Evolutionary conservation across 2,797 vertebrate species (phyloP), one percentile per base, ranked within the genome.

Genomic region (Phataginus tricuspis): DNA sequence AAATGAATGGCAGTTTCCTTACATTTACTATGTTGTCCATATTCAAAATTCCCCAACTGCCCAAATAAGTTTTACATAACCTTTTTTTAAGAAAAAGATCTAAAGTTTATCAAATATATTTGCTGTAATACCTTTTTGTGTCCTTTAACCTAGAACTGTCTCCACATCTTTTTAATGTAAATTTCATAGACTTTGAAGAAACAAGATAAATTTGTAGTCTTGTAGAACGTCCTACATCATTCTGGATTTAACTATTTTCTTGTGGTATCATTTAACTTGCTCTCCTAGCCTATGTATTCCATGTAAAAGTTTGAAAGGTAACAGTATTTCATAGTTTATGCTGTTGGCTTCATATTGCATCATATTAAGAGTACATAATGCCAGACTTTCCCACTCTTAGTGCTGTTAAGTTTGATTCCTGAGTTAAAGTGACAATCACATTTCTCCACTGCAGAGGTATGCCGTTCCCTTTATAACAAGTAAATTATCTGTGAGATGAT

Each of bases 91-190:
- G 13, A 71, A 89, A 86, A 49, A 31, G 0, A 51, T 82, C 57
- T 49, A 61, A 83, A 25, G 78, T 79, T 64, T 74, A 95, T 74
- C 16, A 95, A 94, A 84, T 55, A 34, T 77, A 74, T 92, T 75
- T 91, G 57, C 71, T 0, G 23, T 69, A 85, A 80, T 51, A 45
- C 82, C n/a, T 82, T 75, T 75, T 68, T 86, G 63, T 86, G 39
- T 66, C 15, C 39, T 90, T 78, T 59, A 89, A 45, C 0, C 55
- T 79, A 61, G 14, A 91, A 74, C 6, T 66, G 31, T 79, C 86
- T 88, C 31, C 25, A 69, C 27, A 63, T 66, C 80, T 66, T 82
- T 89, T 66, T 23, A 68, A 61, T 75, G 87, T 87, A 31, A 13
- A 37, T 94, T 95, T 69, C 37, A 53, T 37, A 82, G 25, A 72